A percentile compares a stretch with the other conserved stretches of the same genome.
Evolutionary conservation across 2,797 vertebrate species (phyloP).

Genomic region (Alosa sapidissima): DNA sequence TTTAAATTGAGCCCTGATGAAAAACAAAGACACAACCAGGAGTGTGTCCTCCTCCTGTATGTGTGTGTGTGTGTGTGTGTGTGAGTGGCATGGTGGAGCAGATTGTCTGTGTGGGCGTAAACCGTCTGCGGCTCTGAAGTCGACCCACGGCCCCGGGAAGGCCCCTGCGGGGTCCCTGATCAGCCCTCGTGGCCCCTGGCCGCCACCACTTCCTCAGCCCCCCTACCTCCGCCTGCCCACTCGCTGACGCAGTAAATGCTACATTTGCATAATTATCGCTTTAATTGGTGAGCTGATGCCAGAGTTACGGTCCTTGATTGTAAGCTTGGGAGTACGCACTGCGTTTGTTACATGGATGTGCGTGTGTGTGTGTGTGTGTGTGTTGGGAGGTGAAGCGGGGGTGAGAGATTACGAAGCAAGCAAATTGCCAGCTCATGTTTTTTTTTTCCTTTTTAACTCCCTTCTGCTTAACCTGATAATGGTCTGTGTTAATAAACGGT

Average conservation of each 20-base stretch:
- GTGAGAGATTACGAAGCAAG: constrained; percentile 71
- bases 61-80: no score
- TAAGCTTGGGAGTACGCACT: constrained; percentile 65
- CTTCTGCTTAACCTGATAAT: constrained; percentile 75
- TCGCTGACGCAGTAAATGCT: constrained; percentile 82
- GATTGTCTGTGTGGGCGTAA: neutral
- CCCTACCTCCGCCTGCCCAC: constrained; percentile 71
- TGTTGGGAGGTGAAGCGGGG: constrained; percentile 32
- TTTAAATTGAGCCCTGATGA: neutral
- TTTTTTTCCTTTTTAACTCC: constrained; percentile 58
- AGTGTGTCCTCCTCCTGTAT: neutral
- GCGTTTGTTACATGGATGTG: constrained; percentile 71
- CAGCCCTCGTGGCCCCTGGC: constrained; percentile 15
- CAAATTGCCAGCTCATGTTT: constrained; percentile 73
- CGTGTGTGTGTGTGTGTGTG: constrained; percentile 63
- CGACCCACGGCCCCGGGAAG: neutral
- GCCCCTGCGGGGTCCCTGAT: neutral
- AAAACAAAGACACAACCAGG: neutral
- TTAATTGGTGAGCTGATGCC: constrained; percentile 75
- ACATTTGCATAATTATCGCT: constrained; percentile 83
- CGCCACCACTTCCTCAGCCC: constrained; percentile 58
- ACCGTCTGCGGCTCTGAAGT: neutral
- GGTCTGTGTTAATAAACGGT: constrained; percentile 68
- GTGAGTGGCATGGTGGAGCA: neutral
- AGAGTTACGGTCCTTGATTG: constrained; percentile 65